Evolutionary conservation across 2,888 invertebrate species (phyloP).

Genomic region (Hecatera dysodea): DNA sequence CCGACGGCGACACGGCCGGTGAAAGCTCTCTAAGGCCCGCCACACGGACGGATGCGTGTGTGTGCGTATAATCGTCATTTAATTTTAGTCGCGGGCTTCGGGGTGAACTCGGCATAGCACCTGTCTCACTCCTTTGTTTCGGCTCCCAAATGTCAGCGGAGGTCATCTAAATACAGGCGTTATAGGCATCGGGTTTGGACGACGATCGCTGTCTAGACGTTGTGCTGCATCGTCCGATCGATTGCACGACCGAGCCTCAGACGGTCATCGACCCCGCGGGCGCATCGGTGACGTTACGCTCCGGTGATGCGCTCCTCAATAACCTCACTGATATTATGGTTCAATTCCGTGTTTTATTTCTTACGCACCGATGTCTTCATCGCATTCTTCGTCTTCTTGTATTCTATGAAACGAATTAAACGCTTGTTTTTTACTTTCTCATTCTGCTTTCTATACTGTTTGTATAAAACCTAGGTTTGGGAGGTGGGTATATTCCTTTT

Average conservation of each 20-base stretch:
- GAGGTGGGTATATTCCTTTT: constrained; percentile 16
- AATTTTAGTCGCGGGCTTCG: constrained; percentile 84
- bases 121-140: constrained; percentile 90
- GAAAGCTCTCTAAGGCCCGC: constrained; percentile 84
- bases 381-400: constrained; percentile 67
- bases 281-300: constrained; percentile 91
- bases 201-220: constrained; percentile 89
- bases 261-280: constrained; percentile 89
- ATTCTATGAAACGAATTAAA: constrained; percentile 43
- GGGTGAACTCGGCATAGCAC: constrained; percentile 83
- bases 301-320: constrained; percentile 88
- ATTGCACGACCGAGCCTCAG: constrained; percentile 89
- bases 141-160: constrained; percentile 88
- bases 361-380: constrained; percentile 69
- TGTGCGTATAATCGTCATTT: constrained; percentile 82
- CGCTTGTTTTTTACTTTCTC: constrained; percentile 17
- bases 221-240: constrained; percentile 90
- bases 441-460: constrained; percentile 11
- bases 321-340: constrained; percentile 82
- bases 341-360: constrained; percentile 76
- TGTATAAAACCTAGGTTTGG: constrained; percentile 1
- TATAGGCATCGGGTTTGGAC: constrained; percentile 86
- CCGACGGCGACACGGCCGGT: constrained; percentile 76
- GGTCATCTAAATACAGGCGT: constrained; percentile 90
- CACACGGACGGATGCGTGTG: constrained; percentile 67